Conservation (phyloP, 2,888 invertebrate species). For the Caenorhabditis angaria region DNA sequence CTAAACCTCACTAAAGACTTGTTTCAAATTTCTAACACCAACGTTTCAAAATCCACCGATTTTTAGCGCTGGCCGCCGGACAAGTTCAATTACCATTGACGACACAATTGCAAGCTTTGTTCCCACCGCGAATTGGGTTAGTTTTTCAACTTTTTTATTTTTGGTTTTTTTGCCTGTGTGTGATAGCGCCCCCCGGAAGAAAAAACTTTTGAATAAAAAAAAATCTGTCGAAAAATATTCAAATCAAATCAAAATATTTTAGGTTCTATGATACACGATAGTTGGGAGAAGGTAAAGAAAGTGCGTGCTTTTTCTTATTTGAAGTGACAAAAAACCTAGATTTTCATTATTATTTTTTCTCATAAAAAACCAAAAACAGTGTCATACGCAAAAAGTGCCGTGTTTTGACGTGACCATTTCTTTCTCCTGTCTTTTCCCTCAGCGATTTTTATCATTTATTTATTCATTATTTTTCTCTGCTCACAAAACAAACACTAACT, state of each 20-base stretch:
- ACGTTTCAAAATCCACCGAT: not conserved
- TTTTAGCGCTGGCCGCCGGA: conserved; percentile 62
- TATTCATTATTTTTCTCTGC: conserved; percentile 8
- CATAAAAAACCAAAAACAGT: not conserved
- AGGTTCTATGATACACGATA: conserved; percentile 1
- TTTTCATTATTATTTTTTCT: too few species aligned
- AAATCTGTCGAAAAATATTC: not conserved
- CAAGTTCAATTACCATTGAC: conserved; percentile 61
- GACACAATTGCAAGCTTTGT: conserved; percentile 63
- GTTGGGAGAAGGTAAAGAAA: conserved; percentile 5
- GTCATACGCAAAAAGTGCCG: conserved; percentile 32
- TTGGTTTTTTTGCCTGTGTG: conserved; percentile 31
- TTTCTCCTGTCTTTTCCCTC: conserved; percentile 24
- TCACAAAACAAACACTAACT: conserved; percentile 16
- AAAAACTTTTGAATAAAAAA: not conserved
- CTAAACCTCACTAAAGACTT: conserved; percentile 1
- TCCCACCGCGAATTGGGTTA: conserved; percentile 58
- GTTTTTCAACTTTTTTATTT: conserved; percentile 22
- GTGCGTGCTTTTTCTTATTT: conserved; percentile 47
- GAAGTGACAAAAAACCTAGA: conserved; percentile 9
- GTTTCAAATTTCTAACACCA: not conserved
- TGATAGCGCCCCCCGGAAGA: conserved; percentile 13
- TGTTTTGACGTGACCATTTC: conserved; percentile 48
- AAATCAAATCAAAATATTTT: not conserved
- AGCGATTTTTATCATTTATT: conserved; percentile 1